phyloP scores from a whole-genome alignment of 2,113 vertebrate species.

The Austrofundulus limnaeus region DNA sequence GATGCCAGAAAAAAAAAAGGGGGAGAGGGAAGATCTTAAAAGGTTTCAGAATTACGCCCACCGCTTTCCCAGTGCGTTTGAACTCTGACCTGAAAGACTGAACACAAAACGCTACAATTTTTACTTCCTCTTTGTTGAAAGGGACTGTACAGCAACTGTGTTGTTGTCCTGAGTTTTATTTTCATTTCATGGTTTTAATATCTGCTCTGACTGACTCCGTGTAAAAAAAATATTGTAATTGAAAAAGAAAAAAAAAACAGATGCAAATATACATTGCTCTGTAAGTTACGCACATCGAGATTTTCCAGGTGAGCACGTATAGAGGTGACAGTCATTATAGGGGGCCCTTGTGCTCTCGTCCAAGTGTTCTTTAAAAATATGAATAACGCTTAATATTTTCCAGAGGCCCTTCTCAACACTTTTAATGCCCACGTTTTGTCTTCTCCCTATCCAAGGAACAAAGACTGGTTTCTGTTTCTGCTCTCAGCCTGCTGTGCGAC shows the following conservation, averaged over 20 bases:
- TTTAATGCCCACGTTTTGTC: conserved; percentile 71
- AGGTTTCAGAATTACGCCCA: conserved; percentile 78
- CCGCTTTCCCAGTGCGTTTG: conserved; percentile 80
- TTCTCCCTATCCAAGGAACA: conserved; percentile 75
- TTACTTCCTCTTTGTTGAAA: conserved; percentile 63
- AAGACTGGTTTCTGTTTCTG: conserved; percentile 84
- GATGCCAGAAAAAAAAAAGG: conserved; percentile 62
- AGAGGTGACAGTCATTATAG: conserved; percentile 62
- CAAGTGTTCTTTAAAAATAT: conserved; percentile 70
- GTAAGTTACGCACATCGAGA: conserved; percentile 17
- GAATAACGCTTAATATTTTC: conserved; percentile 78
- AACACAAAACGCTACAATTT: conserved; percentile 64
- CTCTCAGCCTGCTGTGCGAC: conserved; percentile 84
- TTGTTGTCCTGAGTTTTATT: conserved; percentile 17
- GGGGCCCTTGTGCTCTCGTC: conserved; percentile 54
- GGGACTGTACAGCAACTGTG: conserved; percentile 42
- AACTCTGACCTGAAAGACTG: conserved; percentile 71
- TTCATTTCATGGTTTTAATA: not conserved
- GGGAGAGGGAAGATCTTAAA: conserved; percentile 75
- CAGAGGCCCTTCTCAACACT: conserved; percentile 74
- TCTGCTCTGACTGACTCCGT: not conserved
- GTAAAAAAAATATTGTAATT: not conserved
- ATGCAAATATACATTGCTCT: conserved; percentile 1
- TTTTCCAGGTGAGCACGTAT: conserved; percentile 57
- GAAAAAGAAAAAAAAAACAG: not conserved